Evolutionary conservation across 2,113 vertebrate species (phyloP).

Genomic region (Pantherophis guttatus): DNA sequence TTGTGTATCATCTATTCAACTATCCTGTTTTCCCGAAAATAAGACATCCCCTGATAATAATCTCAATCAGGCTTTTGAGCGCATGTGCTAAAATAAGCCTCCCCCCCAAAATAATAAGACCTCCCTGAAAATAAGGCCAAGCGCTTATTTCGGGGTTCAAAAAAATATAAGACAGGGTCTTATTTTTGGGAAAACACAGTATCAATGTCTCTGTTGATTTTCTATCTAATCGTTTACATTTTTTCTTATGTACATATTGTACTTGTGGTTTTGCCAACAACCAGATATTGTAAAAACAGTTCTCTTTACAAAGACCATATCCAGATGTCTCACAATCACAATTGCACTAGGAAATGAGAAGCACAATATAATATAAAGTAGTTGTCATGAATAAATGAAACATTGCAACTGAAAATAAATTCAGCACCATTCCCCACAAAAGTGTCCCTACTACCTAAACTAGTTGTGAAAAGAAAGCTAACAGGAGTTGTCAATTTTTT

Average conservation of each 20-base stretch:
- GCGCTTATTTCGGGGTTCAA: too few species aligned
- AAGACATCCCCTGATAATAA: too few species aligned
- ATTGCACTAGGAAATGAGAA: not conserved
- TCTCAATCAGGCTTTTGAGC: too few species aligned
- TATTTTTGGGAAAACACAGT: too few species aligned
- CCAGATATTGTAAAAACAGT: not conserved
- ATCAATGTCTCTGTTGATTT: not conserved
- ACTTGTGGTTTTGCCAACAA: not conserved
- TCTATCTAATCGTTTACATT: not conserved
- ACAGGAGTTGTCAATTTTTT: not conserved
- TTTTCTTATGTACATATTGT: not conserved
- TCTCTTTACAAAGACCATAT: not conserved
- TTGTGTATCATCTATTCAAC: not conserved
- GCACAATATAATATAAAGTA: not conserved
- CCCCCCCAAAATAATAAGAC: too few species aligned
- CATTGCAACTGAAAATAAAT: too few species aligned
- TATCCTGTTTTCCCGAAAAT: too few species aligned
- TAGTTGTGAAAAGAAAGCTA: too few species aligned
- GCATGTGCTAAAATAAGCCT: too few species aligned
- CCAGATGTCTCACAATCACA: not conserved
- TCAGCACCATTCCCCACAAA: not conserved
- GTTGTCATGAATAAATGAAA: not conserved
- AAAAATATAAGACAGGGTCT: too few species aligned
- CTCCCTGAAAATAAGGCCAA: too few species aligned
- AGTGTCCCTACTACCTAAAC: not conserved